phyloP scores from a whole-genome alignment of 2,113 vertebrate genomes.

The Phocoena sinus region DNA sequence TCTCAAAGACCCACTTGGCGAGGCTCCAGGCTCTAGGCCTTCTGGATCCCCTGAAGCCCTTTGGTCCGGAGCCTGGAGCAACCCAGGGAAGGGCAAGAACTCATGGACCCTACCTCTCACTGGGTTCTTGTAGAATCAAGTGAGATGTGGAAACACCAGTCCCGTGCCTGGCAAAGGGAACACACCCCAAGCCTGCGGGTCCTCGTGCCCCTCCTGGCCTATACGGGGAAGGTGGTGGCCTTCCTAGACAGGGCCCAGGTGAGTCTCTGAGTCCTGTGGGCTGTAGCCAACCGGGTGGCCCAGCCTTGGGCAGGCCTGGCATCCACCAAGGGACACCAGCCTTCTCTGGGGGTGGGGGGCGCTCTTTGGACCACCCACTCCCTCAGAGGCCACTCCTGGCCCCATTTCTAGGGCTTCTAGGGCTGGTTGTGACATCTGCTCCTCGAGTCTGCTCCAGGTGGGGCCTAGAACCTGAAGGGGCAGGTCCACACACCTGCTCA shows the following conservation, averaged over 20 bases:
- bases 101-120: background rate
- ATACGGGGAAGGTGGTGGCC: background rate
- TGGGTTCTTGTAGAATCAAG: background rate
- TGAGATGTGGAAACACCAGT: background rate
- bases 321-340: no score
- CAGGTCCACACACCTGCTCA: background rate
- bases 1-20: background rate
- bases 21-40: background rate
- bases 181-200: rapidly evolving
- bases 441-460: background rate
- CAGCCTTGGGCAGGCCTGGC: background rate
- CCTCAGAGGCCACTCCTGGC: no score
- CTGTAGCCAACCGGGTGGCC: background rate
- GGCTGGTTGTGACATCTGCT: background rate
- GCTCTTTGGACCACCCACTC: background rate
- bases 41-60: background rate
- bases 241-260: no score
- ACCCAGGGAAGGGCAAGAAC: background rate
- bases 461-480: background rate
- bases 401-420: background rate
- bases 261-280: background rate
- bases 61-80: background rate
- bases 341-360: background rate
- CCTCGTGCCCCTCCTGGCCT: no score
- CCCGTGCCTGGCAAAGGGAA: background rate